Base-by-base conservation (phyloP, 2,113 vertebrate species). In the Cyrtonyx montezumae region DNA sequence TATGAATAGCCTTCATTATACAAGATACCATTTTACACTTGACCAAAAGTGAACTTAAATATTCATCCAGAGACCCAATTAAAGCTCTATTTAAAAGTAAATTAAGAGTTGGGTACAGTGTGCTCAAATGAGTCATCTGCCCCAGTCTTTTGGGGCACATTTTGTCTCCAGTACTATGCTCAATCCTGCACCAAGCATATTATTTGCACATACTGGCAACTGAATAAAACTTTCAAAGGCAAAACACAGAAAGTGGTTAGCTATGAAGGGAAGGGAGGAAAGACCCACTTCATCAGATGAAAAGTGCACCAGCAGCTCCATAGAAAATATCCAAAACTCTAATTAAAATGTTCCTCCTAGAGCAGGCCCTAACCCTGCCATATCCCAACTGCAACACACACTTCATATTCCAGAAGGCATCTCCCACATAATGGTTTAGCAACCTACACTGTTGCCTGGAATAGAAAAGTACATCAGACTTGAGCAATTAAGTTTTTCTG, bases 401-500 rank as follows among this genome's bases (percentile, higher is more conserved):
- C 81, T 96, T 40, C 91, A 69, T 26, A 83, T 93, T 94, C 93
- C 96, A 96, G 94, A 94, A 96, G 95, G 96, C 84, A 91, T 82
- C 95, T 94, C 96, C 96, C 95, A 96, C 95, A 94, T 36, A 88
- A 94, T 49, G 68, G 34, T 58, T 87, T 74, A 90, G 61, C 96
- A 95, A 83, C 95, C 96, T 91, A 96, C 96, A 90, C 93, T 90
- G 46, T 1, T 90, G 82, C 93, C 93, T 94, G 84, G 91, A 96
- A 95, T 96, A 95, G 95, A 88, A 96, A 91, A 94, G 37, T 88
- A 91, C 94, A 91, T 92, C 95, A 96, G 90, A 95, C 93, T 90
- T 91, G 6, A 95, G 94, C 91, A 95, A 92, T 94, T 94, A 91
- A 74, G 91, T 75, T 94, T 71, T 75, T 74, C 91, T 88, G 65